Base-by-base conservation (phyloP, 2,113 vertebrate genomes). In the Chlorodrepanis virens region DNA sequence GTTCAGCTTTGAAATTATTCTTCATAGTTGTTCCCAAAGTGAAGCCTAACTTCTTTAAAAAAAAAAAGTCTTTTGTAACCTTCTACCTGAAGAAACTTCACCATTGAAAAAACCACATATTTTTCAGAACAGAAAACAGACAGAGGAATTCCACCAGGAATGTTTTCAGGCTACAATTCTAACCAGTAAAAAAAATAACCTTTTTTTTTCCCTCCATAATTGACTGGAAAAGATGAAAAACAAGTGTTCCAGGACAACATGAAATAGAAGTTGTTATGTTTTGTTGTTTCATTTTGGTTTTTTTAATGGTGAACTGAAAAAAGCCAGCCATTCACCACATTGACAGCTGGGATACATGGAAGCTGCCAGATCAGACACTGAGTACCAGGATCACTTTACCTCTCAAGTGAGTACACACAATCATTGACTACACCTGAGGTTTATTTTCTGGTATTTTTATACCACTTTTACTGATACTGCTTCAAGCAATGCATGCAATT, bases 181-280 rank as follows among this genome's bases (percentile, higher is more conserved):
- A 89, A 93, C 93, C 79, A 89, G 20, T 18, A 53, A 57, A 61
- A 61, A 79, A 92, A 92, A 80, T 22, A 89, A 70, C 27, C 23
- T 28, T 83, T 57, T 74, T 3, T 2, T 33, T 40, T 2, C 6
- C 35, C 31, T 27, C 11, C 70, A 80, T 88, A 93, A 94, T 86
- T 94, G 76, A 65, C 40, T 89, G 92, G 94, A 96, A 97, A 92
- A 94, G 42, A 88, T 93, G 89, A 96, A 93, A 70, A 97, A 85
- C 63, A 85, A 87, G 85, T 93, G 89, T 96, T 94, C 93, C 64
- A 84, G 91, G 63, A 93, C 85, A 94, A 88, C 61, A 45, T 40
- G 74, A 89, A 94, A 96, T 35, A 81, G 11, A 92, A 91, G 63
- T 31, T 56, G 31, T 74, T 28, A 45, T 72, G 19, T n/a, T 84